Percentiles rank a stretch among this genome's conserved stretches.
Conservation (phyloP, 2,888 invertebrate species). For the Acholoe squamosa region DNA sequence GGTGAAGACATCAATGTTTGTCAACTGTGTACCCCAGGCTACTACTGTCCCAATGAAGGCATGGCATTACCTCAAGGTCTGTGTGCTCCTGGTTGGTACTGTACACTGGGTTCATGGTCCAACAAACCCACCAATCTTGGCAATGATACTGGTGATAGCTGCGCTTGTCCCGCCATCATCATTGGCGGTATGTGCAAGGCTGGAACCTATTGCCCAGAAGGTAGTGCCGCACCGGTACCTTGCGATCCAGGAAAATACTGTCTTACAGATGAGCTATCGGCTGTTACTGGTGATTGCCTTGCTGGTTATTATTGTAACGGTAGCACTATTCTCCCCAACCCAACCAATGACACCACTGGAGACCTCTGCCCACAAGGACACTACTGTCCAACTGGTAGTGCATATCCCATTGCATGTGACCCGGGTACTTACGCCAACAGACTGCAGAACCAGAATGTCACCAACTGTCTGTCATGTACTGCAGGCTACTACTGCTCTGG, state of each 20-base stretch:
- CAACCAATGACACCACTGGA: constrained; percentile 80
- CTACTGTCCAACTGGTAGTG: constrained; percentile 79
- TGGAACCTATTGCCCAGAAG: constrained; percentile 80
- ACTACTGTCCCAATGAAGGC: constrained; percentile 78
- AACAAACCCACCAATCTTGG: constrained; percentile 75
- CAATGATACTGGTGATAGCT: constrained; percentile 74
- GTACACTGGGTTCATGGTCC: constrained; percentile 78
- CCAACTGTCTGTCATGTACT: constrained; percentile 80
- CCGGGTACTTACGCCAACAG: constrained; percentile 77
- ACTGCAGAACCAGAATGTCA: constrained; percentile 77
- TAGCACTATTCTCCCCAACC: constrained; percentile 77
- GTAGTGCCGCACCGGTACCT: constrained; percentile 74
- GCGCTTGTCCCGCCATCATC: constrained; percentile 75
- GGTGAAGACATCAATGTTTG: constrained; percentile 73
- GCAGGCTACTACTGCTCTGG: constrained; percentile 77
- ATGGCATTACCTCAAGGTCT: constrained; percentile 75
- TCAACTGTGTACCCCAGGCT: constrained; percentile 78
- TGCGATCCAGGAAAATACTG: constrained; percentile 79
- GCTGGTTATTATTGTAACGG: constrained; percentile 80
- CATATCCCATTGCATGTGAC: constrained; percentile 76
- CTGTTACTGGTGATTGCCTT: constrained; percentile 77
- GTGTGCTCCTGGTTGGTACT: constrained; percentile 79
- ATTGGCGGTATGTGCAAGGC: constrained; percentile 79
- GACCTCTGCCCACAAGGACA: constrained; percentile 81
- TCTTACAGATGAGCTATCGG: constrained; percentile 73